Evolutionary conservation across 2,797 vertebrate species (phyloP), one percentile per base, ranked within the genome.

Genomic region (Melanotaenia maccullochi): DNA sequence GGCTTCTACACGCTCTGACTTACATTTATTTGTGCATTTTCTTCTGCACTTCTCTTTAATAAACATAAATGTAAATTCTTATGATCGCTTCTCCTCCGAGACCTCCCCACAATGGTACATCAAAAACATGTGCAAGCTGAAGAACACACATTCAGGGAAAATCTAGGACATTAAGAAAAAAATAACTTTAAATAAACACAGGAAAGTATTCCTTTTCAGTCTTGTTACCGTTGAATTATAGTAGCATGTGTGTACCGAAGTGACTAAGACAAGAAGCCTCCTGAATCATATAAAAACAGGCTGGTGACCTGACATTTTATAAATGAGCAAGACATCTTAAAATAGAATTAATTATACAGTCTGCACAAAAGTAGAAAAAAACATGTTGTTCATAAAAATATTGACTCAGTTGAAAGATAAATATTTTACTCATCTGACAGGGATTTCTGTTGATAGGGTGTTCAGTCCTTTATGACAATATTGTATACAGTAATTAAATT

Each of bases 41-140:
- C 60, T 47, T 54, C 51, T 71, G 35, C 8, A 9, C 55, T 65
- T 63, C 77, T 75, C 63, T 83, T 85, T 82, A 80, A 87, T 91
- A 83, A 84, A 89, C 83, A 85, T 85, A 75, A 70, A 88, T 86
- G 84, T 81, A 68, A 91, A 90, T 90, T 85, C 67, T 74, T 85
- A 84, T 80, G 66, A 85, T 74, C 24, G 72, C 54, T 63, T 72
- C 72, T 75, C 81, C 83, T 83, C 66, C 14, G 76, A 83, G 82
- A 79, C 63, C 58, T 66, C 73, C 32, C 60, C 70, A 72, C 79
- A 79, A 86, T 63, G 76, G 71, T 58, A 82, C 86, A 81, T 81
- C 79, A 82, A 85, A 81, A 68, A 56, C 44, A 65, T 0, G 0
- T 66, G 30, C 78, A 79, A 55, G 20, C 69, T 44, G 16, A 58